Percentiles rank a stretch among this genome's conserved stretches.
These are phyloP conservation scores for Tokudaia muenninki DNA, from an alignment of 2,797 vertebrate species.

Conservation along the genomic window DNA sequence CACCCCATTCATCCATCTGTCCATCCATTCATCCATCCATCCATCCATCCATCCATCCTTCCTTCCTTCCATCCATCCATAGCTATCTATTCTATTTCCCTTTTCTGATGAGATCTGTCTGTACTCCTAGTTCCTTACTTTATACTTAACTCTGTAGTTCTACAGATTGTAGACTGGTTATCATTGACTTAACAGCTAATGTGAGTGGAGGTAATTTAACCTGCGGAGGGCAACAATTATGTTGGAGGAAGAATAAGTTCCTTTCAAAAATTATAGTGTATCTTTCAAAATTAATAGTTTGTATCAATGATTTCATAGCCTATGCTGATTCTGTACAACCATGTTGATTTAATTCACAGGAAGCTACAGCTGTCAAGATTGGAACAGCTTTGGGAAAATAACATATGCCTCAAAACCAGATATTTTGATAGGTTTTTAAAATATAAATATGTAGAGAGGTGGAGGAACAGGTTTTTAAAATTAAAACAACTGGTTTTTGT, in stretches of 20 bases:
- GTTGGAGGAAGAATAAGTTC: background rate
- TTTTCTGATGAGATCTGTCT: background rate
- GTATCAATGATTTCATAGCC: slow-evolving; percentile 6
- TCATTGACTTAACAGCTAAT: background rate
- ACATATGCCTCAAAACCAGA: background rate
- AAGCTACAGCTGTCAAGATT: background rate
- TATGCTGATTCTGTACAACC: background rate
- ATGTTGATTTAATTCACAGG: background rate
- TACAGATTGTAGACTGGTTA: background rate
- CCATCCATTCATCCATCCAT: background rate
- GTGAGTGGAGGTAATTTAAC: background rate
- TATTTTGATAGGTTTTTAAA: slow-evolving; percentile 60
- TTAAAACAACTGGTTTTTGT: slow-evolving; percentile 62
- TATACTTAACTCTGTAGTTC: background rate
- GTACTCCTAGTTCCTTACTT: background rate
- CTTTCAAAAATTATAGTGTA: background rate
- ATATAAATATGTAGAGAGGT: slow-evolving; percentile 41
- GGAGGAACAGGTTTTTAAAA: slow-evolving; percentile 28
- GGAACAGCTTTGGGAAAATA: background rate
- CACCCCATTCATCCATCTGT: background rate
- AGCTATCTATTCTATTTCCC: background rate
- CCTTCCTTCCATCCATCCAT: background rate
- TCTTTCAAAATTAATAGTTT: slow-evolving; percentile 28
- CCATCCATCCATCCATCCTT: background rate
- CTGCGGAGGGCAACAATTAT: background rate